Conservation (phyloP, 2,797 vertebrate genomes). For the Holocentrus rufus region DNA sequence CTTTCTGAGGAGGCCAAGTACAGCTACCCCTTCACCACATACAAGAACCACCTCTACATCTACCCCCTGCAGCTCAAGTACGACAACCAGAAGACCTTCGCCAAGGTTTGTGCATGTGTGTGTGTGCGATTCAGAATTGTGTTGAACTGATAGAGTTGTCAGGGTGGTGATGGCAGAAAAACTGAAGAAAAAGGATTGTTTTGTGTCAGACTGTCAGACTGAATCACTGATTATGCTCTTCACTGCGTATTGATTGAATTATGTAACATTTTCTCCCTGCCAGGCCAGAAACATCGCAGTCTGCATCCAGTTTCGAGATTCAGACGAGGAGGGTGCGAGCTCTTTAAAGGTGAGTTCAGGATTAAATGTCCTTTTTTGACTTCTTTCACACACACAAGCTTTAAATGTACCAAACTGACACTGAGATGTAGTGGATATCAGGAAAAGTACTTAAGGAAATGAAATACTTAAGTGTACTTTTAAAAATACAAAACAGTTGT, state of each 20-base stretch:
- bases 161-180: too few species aligned
- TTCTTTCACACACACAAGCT: too few species aligned
- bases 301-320: constrained; percentile 92
- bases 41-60: constrained; percentile 95
- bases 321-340: constrained; percentile 87
- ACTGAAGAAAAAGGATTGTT: not conserved
- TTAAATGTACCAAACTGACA: too few species aligned
- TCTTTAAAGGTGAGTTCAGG: constrained; percentile 86
- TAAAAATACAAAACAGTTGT: too few species aligned
- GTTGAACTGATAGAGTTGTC: too few species aligned
- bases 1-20: constrained; percentile 92
- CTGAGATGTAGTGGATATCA: too few species aligned
- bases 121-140: not conserved
- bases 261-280: constrained; percentile 12
- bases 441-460: too few species aligned
- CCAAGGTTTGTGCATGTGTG: constrained; percentile 84
- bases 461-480: too few species aligned
- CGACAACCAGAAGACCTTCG: constrained; percentile 96
- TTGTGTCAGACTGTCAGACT: too few species aligned
- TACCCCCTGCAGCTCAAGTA: constrained; percentile 96
- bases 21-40: constrained; percentile 92
- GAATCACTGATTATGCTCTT: not conserved
- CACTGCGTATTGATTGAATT: constrained; percentile 16
- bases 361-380: too few species aligned
- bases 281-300: constrained; percentile 96